Conservation (phyloP, 2,797 vertebrate genomes). For the Furcifer pardalis region DNA sequence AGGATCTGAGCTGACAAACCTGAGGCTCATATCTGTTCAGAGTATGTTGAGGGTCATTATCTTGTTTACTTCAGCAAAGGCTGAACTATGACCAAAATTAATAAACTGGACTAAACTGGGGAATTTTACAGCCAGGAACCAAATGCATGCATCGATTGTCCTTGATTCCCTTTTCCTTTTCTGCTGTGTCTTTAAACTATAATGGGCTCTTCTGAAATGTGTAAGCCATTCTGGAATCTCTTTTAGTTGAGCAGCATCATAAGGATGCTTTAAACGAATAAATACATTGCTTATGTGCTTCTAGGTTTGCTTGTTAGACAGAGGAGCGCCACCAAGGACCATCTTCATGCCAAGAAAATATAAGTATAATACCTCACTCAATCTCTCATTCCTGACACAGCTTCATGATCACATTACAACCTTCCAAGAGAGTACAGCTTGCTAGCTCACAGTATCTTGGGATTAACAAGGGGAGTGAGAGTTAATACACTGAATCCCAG, state of each 20-base stretch:
- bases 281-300: not conserved
- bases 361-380: not conserved
- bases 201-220: no score
- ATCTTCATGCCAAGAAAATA: not conserved
- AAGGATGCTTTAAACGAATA: not conserved
- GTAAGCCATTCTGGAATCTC: no score
- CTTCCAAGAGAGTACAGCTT: not conserved
- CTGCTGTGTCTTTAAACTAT: no score
- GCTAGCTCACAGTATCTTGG: rapidly evolving
- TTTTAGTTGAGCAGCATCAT: not conserved
- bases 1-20: no score
- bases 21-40: no score
- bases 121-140: no score
- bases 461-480: constrained; percentile 12
- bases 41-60: no score
- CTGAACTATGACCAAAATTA: no score
- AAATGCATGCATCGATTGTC: no score
- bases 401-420: rapidly evolving
- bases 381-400: not conserved
- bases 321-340: not conserved
- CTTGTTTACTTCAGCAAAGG: no score
- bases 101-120: no score
- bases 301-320: not conserved
- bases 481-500: not conserved
- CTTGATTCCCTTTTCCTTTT: no score